Evolutionary conservation across 2,888 invertebrate genomes (phyloP).

Genomic region (Augiades crinisus): DNA sequence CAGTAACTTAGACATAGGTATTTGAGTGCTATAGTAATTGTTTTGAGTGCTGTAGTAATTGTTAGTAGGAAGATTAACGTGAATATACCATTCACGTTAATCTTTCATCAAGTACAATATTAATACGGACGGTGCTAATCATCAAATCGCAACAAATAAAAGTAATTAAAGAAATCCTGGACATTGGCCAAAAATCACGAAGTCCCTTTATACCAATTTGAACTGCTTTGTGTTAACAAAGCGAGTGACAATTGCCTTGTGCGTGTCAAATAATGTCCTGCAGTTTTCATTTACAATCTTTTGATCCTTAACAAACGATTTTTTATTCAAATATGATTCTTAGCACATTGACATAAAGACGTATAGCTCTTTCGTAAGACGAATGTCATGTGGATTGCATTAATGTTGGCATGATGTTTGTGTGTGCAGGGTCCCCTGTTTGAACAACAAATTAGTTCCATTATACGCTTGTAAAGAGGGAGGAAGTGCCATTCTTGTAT

Average conservation of each 20-base stretch:
- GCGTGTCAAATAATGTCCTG: constrained; percentile 70
- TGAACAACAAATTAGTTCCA: constrained; percentile 79
- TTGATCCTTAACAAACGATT: neutral
- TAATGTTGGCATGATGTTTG: constrained; percentile 54
- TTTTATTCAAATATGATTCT: constrained; percentile 16
- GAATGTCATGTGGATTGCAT: constrained; percentile 39
- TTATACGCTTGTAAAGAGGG: constrained; percentile 73
- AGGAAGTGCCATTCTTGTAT: constrained; percentile 51
- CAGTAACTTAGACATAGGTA: too few relatives aligned
- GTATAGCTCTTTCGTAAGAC: neutral
- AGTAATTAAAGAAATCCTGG: constrained; percentile 49
- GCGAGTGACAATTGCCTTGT: constrained; percentile 60
- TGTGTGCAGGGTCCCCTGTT: constrained; percentile 68
- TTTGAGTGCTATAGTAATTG: too few relatives aligned
- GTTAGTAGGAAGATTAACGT: too few relatives aligned
- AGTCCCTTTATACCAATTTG: constrained; percentile 44
- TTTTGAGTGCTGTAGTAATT: too few relatives aligned
- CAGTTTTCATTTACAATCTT: constrained; percentile 47
- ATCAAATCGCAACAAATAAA: constrained; percentile 1
- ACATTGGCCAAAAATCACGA: constrained; percentile 57
- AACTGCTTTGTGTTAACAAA: constrained; percentile 44
- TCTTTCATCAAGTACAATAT: too few relatives aligned
- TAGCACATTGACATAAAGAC: constrained; percentile 3
- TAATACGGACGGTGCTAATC: too few relatives aligned
- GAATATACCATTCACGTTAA: too few relatives aligned